Evolutionary conservation across 2,888 invertebrate genomes (phyloP).

Genomic region (Aleiodes testaceus): DNA sequence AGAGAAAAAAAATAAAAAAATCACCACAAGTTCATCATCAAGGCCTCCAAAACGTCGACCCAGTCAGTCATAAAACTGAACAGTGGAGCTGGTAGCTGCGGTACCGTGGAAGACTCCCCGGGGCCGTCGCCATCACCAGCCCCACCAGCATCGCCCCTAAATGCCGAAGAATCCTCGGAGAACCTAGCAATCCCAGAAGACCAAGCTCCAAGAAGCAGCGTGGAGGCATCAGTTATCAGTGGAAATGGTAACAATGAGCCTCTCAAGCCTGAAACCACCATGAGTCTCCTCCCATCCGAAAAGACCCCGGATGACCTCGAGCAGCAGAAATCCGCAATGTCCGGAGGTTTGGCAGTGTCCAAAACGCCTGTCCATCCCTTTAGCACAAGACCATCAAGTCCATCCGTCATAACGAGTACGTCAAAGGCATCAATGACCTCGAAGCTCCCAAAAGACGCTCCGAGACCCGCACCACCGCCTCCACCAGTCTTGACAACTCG

Average conservation of each 20-base stretch:
- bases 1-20: background rate
- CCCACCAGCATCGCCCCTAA: constrained; percentile 2
- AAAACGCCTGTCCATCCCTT: background rate
- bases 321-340: constrained; percentile 3
- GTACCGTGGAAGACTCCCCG: constrained; percentile 60
- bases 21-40: constrained; percentile 46
- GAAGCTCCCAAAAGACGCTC: background rate
- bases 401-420: constrained; percentile 4
- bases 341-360: constrained; percentile 30
- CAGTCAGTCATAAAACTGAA: constrained; percentile 72
- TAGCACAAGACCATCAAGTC: background rate
- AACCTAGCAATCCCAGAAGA: background rate
- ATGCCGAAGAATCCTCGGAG: background rate
- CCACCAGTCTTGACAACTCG: constrained; percentile 56
- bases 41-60: constrained; percentile 73
- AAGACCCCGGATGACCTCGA: constrained; percentile 15
- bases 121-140: constrained; percentile 54
- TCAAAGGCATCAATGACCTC: background rate
- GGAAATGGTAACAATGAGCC: constrained; percentile 25
- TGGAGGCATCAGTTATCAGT: constrained; percentile 18
- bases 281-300: constrained; percentile 62
- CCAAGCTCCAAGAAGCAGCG: background rate
- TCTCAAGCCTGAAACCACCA: constrained; percentile 58
- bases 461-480: constrained; percentile 46
- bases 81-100: constrained; percentile 69